These are phyloP conservation scores for Myripristis jacobus DNA, from an alignment of 2,797 vertebrate species.

Conservation along the genomic window DNA sequence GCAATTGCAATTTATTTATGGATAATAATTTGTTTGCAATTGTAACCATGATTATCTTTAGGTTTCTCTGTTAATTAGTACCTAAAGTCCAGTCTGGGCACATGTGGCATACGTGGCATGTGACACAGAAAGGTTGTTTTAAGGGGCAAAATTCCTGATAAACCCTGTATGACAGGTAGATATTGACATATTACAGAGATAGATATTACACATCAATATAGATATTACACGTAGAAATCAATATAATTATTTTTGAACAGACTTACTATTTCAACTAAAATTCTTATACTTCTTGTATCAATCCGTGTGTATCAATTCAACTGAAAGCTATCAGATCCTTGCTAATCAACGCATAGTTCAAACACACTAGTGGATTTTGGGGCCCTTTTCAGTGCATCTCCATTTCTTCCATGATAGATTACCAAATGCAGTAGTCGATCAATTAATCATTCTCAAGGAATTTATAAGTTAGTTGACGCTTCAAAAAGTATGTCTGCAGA, in stretches of 20 bases:
- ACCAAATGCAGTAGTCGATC: too few relatives aligned
- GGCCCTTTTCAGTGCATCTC: too few relatives aligned
- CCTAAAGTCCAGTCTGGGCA: too few relatives aligned
- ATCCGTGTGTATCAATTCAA: too few relatives aligned
- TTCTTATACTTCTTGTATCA: too few relatives aligned
- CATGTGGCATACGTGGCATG: too few relatives aligned
- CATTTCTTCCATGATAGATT: too few relatives aligned
- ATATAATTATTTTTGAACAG: background rate
- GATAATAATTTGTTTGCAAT: conserved; percentile 49
- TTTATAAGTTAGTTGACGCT: too few relatives aligned
- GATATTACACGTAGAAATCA: background rate
- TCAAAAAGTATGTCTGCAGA: too few relatives aligned
- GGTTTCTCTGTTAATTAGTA: background rate
- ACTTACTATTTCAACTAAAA: background rate
- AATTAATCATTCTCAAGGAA: too few relatives aligned
- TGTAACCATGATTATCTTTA: conserved; percentile 14
- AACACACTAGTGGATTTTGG: background rate
- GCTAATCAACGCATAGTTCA: background rate
- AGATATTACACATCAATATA: conserved; percentile 2
- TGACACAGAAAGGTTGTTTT: too few relatives aligned
- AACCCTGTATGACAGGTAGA: conserved; percentile 5
- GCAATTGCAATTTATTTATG: conserved; percentile 47
- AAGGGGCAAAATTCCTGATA: conserved; percentile 13
- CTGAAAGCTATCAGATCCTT: background rate
- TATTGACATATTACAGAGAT: conserved; percentile 4